Conservation (phyloP, 35 echinoderm and acorn worm genomes). For the Hemicentrotus pulcherrimus region DNA sequence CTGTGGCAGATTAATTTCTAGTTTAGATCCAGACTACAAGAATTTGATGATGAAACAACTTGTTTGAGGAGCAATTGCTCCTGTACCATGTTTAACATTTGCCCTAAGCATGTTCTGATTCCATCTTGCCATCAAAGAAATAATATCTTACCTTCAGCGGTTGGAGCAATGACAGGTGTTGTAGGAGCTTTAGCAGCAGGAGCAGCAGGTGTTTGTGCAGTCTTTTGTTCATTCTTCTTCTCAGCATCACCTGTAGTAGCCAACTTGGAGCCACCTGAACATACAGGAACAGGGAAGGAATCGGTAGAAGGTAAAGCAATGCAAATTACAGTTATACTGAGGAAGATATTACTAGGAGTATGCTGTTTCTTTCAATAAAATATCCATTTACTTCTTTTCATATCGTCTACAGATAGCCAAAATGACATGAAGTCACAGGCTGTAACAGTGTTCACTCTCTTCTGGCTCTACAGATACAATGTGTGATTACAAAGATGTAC, state of each 20-base stretch:
- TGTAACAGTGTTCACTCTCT: too few species aligned
- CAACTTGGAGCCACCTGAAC: conserved; percentile 74
- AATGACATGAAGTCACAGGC: too few species aligned
- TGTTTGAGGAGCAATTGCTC: too few species aligned
- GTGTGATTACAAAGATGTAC: neutral
- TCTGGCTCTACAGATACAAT: neutral
- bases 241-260: conserved; percentile 49
- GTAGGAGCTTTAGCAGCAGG: conserved; percentile 19
- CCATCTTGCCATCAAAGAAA: too few species aligned
- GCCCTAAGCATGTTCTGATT: too few species aligned
- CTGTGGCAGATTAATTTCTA: too few species aligned
- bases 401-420: too few species aligned
- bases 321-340: neutral
- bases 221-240: conserved; percentile 49
- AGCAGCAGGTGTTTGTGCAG: neutral
- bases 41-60: too few species aligned
- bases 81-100: too few species aligned
- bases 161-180: conserved; percentile 16
- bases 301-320: neutral
- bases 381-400: too few species aligned
- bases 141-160: conserved; percentile 9
- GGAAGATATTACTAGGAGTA: neutral
- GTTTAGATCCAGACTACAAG: too few species aligned
- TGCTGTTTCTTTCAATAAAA: too few species aligned
- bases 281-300: neutral